These are phyloP conservation scores for Nipponacmea schrenckii DNA, from an alignment of 2,888 invertebrate genomes.

Conservation along the genomic window DNA sequence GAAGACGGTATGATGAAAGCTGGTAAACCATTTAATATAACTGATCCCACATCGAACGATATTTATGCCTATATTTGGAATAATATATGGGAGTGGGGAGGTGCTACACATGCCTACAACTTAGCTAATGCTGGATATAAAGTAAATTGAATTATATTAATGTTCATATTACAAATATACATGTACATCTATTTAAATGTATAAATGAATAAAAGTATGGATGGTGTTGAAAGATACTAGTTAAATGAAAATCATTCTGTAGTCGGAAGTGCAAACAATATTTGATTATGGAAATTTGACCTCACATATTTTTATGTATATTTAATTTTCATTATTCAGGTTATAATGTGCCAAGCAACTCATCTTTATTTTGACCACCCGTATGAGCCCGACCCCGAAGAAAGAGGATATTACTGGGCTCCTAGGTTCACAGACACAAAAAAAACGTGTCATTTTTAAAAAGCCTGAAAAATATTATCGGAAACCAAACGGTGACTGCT, in stretches of 20 bases:
- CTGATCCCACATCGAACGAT: constrained; percentile 21
- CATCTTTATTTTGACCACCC: constrained; percentile 56
- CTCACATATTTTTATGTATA: no score
- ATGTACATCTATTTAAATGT: no score
- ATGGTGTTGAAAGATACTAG: no score
- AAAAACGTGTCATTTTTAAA: constrained; percentile 42
- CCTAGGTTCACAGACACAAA: constrained; percentile 42
- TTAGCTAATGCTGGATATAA: constrained; percentile 60
- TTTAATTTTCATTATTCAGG: constrained; percentile 27
- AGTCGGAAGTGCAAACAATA: no score
- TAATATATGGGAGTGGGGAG: constrained; percentile 48
- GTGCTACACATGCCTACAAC: constrained; percentile 46
- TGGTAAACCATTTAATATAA: constrained; percentile 29
- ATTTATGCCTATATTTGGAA: constrained; percentile 57
- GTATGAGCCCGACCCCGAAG: constrained; percentile 52
- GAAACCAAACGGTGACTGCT: constrained; percentile 31
- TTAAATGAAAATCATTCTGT: no score
- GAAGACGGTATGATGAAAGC: constrained; percentile 52
- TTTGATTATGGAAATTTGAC: no score
- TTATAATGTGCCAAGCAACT: constrained; percentile 45
- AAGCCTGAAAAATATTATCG: constrained; percentile 40
- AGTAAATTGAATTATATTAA: constrained; percentile 34
- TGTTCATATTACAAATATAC: no score
- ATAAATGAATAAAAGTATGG: no score
- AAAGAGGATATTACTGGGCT: constrained; percentile 54